A percentile compares a stretch with the other conserved stretches of the same genome.
phyloP scores from a whole-genome alignment of 2,888 invertebrate species.

The Aphelenchoides bicaudatus region DNA sequence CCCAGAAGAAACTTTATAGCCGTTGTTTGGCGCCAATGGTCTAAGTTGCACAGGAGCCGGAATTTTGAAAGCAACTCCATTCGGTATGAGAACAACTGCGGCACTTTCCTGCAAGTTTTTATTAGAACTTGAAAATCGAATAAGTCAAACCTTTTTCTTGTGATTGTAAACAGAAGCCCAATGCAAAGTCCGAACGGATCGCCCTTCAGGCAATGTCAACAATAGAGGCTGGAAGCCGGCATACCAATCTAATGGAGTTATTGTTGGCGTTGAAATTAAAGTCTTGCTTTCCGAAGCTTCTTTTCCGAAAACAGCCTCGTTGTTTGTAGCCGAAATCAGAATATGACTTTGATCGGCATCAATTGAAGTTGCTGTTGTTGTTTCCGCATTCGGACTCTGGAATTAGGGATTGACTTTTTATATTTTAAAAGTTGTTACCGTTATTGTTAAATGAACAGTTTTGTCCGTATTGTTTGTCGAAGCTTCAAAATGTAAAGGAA shows the following conservation, averaged over 20 bases:
- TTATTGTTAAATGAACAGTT: conserved; percentile 10
- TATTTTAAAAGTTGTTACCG: neutral
- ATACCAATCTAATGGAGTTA: conserved; percentile 53
- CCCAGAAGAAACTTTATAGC: conserved; percentile 47
- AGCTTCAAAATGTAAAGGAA: conserved; percentile 12
- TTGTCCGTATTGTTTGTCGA: neutral
- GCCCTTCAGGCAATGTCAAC: conserved; percentile 47
- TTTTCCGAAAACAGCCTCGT: neutral
- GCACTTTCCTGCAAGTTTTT: conserved; percentile 37
- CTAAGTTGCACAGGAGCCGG: conserved; percentile 45
- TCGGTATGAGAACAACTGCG: conserved; percentile 50
- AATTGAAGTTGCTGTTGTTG: neutral
- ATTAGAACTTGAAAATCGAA: neutral
- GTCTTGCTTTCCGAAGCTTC: neutral
- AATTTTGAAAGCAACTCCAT: conserved; percentile 45
- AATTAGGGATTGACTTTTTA: neutral
- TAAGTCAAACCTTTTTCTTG: conserved; percentile 40
- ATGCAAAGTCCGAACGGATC: conserved; percentile 40
- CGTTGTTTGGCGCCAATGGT: conserved; percentile 45
- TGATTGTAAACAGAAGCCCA: conserved; percentile 59
- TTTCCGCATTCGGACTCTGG: neutral
- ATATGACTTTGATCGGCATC: neutral
- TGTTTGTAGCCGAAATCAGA: neutral
- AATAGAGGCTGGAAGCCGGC: conserved; percentile 55
- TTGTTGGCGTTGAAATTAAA: neutral